Conservation (phyloP, 2,797 vertebrate genomes). For the Ibycter americanus region DNA sequence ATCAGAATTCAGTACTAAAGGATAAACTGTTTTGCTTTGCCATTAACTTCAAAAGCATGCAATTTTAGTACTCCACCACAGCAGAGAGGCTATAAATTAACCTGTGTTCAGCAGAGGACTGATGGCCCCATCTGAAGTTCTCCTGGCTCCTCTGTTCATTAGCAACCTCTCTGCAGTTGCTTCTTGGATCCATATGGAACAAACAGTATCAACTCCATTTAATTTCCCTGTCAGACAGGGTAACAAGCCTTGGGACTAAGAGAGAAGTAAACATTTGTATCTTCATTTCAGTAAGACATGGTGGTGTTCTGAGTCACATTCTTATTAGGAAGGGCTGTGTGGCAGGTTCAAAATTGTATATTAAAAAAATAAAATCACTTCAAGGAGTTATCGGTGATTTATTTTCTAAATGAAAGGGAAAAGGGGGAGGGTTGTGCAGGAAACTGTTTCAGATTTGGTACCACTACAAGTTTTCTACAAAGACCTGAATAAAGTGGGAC, state of each 20-base stretch:
- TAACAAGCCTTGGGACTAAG: background rate
- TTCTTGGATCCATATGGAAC: background rate
- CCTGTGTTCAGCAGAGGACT: background rate
- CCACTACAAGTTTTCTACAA: background rate
- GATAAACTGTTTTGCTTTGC: background rate
- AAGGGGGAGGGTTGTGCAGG: background rate
- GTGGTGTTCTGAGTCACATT: background rate
- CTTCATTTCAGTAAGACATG: background rate
- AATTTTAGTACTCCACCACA: background rate
- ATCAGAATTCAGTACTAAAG: background rate
- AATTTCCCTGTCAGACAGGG: background rate
- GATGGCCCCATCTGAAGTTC: background rate
- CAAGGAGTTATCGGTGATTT: background rate
- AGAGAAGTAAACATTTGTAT: background rate
- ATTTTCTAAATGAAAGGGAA: background rate
- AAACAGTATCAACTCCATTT: background rate
- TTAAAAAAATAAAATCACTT: background rate
- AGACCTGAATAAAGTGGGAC: background rate
- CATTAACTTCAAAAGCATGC: conserved; percentile 8
- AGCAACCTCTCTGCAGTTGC: background rate
- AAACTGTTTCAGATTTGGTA: background rate
- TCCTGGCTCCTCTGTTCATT: background rate
- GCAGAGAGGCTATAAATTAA: background rate
- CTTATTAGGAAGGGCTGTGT: background rate
- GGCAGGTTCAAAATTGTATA: fast-evolving